A percentile compares a stretch with the other conserved stretches of the same genome.
phyloP scores from a whole-genome alignment of 2,113 vertebrate genomes.

The Coturnix japonica region DNA sequence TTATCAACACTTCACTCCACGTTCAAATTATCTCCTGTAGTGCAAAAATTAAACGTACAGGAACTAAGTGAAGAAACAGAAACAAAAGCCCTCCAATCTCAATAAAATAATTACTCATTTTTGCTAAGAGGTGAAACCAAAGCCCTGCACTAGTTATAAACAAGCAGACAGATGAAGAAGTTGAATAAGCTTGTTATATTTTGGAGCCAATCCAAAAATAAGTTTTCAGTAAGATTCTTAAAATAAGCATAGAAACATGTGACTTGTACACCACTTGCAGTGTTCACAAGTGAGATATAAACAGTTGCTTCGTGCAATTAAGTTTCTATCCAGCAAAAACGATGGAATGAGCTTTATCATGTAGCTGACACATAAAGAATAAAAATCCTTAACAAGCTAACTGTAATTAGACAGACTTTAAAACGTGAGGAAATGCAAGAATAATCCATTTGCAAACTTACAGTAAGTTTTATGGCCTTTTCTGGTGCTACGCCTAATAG shows the following conservation, averaged over 20 bases:
- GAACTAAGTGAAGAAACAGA: background rate
- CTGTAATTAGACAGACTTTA: background rate
- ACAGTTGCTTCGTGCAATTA: background rate
- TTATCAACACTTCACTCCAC: background rate
- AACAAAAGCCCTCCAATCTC: background rate
- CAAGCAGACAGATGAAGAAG: background rate
- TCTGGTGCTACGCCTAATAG: slow-evolving; percentile 94
- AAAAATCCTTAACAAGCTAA: background rate
- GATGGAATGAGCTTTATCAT: background rate
- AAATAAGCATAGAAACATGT: background rate
- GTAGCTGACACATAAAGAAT: background rate
- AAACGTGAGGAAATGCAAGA: background rate
- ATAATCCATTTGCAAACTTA: slow-evolving; percentile 79
- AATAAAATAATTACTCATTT: background rate
- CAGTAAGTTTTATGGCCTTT: slow-evolving; percentile 95
- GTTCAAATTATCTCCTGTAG: background rate
- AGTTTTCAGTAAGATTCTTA: background rate
- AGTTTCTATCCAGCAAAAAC: background rate
- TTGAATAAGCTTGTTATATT: background rate
- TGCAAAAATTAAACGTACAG: background rate
- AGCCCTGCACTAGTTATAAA: background rate
- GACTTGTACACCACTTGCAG: background rate
- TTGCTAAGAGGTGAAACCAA: background rate
- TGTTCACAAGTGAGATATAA: background rate
- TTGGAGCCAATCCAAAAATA: background rate